phyloP scores from a whole-genome alignment of 1,140 invertebrate genomes.

The Arctopsyche grandis region DNA sequence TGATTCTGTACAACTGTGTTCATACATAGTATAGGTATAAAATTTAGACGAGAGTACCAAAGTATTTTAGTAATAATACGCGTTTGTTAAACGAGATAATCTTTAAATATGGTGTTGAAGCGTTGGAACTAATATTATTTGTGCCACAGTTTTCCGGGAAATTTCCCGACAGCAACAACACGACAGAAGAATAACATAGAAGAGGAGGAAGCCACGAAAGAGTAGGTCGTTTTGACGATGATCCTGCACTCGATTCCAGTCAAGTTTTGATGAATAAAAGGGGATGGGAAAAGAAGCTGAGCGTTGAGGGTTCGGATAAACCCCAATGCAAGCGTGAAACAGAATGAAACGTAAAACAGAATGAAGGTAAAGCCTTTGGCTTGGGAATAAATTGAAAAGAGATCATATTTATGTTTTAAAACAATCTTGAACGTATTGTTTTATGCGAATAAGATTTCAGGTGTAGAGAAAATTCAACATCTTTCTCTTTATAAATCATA shows the following conservation, averaged over 20 bases:
- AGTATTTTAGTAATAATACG: too few relatives aligned
- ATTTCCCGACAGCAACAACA: not conserved
- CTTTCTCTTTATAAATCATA: too few relatives aligned
- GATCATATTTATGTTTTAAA: slow-evolving; percentile 30
- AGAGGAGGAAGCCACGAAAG: not conserved
- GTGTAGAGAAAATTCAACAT: too few relatives aligned
- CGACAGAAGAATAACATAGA: not conserved
- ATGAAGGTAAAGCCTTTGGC: too few relatives aligned
- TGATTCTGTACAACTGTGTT: too few relatives aligned
- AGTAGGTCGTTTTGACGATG: too few relatives aligned
- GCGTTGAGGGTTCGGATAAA: not conserved
- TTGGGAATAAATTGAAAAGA: slow-evolving; percentile 34
- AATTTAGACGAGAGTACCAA: too few relatives aligned
- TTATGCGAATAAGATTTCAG: too few relatives aligned
- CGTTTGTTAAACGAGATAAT: too few relatives aligned
- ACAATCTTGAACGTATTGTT: not conserved
- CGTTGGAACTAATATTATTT: slow-evolving; percentile 5
- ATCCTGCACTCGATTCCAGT: slow-evolving; percentile 5
- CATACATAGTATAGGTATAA: too few relatives aligned
- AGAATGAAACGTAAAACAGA: not conserved
- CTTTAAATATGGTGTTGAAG: not conserved
- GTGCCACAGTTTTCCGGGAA: not conserved
- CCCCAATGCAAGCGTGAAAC: slow-evolving; percentile 15
- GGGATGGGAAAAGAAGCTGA: not conserved
- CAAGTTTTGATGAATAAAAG: slow-evolving; percentile 22